A percentile compares a stretch with the other conserved stretches of the same genome.
Evolutionary conservation across 2,797 vertebrate species (phyloP).

Genomic region (Anguilla obscura): DNA sequence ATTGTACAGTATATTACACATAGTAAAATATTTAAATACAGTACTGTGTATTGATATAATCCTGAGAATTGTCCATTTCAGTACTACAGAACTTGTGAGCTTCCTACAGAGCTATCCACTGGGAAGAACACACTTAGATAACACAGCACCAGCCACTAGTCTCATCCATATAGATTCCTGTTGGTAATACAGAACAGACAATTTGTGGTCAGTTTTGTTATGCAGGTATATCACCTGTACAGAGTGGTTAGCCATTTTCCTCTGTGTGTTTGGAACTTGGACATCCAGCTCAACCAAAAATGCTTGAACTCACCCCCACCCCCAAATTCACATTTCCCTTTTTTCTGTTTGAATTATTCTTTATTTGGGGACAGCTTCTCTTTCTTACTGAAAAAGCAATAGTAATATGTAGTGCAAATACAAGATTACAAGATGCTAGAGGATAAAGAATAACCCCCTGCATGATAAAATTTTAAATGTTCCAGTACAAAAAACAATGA

Average conservation of each 20-base stretch:
- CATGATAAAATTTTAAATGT: constrained; percentile 63
- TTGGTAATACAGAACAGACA: neutral
- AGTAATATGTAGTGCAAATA: constrained; percentile 72
- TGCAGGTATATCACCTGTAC: neutral
- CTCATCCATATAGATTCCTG: neutral
- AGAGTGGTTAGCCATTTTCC: constrained; percentile 10
- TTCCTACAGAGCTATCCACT: constrained; percentile 55
- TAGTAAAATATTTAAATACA: constrained; percentile 60
- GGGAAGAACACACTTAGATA: constrained; percentile 49
- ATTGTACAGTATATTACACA: constrained; percentile 83
- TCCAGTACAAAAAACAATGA: constrained; percentile 57
- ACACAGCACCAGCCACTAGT: constrained; percentile 2
- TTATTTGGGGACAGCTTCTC: constrained; percentile 28
- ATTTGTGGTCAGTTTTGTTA: neutral
- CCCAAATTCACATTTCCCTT: neutral
- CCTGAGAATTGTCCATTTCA: constrained; percentile 79
- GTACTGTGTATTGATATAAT: constrained; percentile 79
- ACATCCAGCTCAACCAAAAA: constrained; percentile 42
- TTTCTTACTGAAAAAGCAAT: constrained; percentile 38
- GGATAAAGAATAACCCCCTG: constrained; percentile 55
- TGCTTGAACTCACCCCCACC: constrained; percentile 37
- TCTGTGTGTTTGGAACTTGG: constrained; percentile 32
- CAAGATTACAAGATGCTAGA: constrained; percentile 61
- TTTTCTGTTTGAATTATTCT: neutral
- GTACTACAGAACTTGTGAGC: constrained; percentile 48